Conservation (phyloP, 2,113 vertebrate species). For the Paramisgurnus dabryanus region DNA sequence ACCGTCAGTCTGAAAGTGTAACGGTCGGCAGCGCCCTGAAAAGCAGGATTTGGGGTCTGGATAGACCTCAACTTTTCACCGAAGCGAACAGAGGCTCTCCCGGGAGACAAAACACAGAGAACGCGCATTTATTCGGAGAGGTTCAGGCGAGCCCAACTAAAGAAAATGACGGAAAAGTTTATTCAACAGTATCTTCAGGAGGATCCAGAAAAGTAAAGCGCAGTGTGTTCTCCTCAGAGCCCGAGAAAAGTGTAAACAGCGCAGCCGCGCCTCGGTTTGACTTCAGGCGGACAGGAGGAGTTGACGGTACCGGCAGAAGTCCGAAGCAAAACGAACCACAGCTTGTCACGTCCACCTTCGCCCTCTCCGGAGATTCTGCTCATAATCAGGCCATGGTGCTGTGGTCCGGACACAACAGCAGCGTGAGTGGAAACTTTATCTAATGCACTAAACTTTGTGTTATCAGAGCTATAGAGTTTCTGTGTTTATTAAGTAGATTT, state of each 20-base stretch:
- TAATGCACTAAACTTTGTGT: not conserved
- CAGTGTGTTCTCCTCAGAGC: constrained; percentile 46
- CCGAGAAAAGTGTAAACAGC: constrained; percentile 63
- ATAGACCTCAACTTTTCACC: constrained; percentile 30
- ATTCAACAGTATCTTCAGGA: not conserved
- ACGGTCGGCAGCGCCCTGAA: not conserved
- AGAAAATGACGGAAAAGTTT: constrained; percentile 24
- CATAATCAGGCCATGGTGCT: constrained; percentile 98
- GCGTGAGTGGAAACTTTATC: constrained; percentile 79
- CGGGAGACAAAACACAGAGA: not conserved
- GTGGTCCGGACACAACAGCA: constrained; percentile 95
- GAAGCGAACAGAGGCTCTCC: constrained; percentile 14
- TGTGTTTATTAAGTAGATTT: no score
- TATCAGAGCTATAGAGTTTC: not conserved
- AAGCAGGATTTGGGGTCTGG: not conserved
- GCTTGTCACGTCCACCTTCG: constrained; percentile 85
- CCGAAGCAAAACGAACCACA: constrained; percentile 75
- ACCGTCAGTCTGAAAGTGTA: not conserved
- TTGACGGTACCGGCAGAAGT: constrained; percentile 73
- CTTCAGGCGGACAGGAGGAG: constrained; percentile 70
- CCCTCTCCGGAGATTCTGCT: constrained; percentile 88
- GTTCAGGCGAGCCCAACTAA: not conserved
- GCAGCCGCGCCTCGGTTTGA: constrained; percentile 70
- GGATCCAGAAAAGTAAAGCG: constrained; percentile 11
- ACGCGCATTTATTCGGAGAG: not conserved